A percentile compares a stretch with the other conserved stretches of the same genome.
Evolutionary conservation across 2,888 invertebrate species (phyloP).

Genomic region (Drosophila austrosaltans): DNA sequence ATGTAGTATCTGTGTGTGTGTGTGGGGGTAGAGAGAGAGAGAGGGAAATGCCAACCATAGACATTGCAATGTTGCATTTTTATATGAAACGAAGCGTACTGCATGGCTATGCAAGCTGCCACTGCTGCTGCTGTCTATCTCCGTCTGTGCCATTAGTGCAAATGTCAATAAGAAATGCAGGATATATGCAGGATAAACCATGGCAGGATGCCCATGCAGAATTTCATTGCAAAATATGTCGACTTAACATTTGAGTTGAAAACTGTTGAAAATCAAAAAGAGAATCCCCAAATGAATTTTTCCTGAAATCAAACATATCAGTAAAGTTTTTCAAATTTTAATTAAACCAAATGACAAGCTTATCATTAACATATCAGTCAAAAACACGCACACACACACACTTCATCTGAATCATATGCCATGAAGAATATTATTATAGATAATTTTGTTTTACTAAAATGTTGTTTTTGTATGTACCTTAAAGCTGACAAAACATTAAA

Average conservation of each 20-base stretch:
- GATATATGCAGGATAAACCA: slow-evolving; percentile 23
- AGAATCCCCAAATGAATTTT: neutral
- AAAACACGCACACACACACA: slow-evolving; percentile 26
- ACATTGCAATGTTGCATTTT: slow-evolving; percentile 50
- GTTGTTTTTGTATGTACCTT: slow-evolving; percentile 9
- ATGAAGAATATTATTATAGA: slow-evolving; percentile 40
- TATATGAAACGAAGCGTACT: slow-evolving; percentile 29
- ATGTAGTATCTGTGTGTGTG: neutral
- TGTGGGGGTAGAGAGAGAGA: neutral
- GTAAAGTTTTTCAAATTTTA: slow-evolving; percentile 39
- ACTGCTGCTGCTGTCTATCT: slow-evolving; percentile 12
- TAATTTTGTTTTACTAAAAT: slow-evolving; percentile 35
- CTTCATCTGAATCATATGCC: neutral
- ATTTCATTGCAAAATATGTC: slow-evolving; percentile 6
- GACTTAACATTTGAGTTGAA: slow-evolving; percentile 2
- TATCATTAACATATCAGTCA: slow-evolving; percentile 28
- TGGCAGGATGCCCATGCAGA: slow-evolving; percentile 6
- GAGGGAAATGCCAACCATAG: slow-evolving; percentile 7
- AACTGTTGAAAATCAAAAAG: slow-evolving; percentile 8
- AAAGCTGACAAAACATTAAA: neutral
- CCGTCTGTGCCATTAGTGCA: slow-evolving; percentile 53
- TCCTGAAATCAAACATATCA: slow-evolving; percentile 54
- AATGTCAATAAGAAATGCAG: slow-evolving; percentile 53
- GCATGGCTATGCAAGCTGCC: slow-evolving; percentile 8
- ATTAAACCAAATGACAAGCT: slow-evolving; percentile 30